Percentiles rank a stretch among this genome's conserved stretches.
Evolutionary conservation across 2,113 vertebrate species (phyloP).

Genomic region (Ursus arctos): DNA sequence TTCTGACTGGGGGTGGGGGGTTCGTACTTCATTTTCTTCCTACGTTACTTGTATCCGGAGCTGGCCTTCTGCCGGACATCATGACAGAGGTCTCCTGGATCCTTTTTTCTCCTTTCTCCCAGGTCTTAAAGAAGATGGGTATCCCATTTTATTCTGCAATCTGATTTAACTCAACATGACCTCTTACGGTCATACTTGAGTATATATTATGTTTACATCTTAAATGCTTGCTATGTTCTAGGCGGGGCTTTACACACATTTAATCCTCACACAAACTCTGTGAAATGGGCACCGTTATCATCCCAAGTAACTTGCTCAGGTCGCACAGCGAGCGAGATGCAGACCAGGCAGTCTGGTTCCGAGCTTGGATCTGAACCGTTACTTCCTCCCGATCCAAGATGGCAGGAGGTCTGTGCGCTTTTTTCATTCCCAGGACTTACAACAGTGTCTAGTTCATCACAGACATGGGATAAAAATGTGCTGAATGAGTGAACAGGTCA

Average conservation of each 20-base stretch:
- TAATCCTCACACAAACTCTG: neutral
- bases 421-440: neutral
- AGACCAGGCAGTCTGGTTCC: neutral
- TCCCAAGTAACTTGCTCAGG: neutral
- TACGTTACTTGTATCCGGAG: neutral
- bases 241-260: neutral
- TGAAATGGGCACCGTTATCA: neutral
- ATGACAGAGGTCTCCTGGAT: neutral
- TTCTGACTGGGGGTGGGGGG: neutral
- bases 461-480: neutral
- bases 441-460: neutral
- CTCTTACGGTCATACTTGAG: neutral
- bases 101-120: neutral
- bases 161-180: neutral
- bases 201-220: neutral
- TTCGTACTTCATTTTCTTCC: neutral
- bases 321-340: neutral
- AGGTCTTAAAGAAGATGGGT: neutral
- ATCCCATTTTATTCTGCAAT: neutral
- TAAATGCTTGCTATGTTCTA: too few relatives aligned
- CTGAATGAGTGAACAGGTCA: neutral
- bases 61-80: accelerated
- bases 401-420: neutral
- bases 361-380: neutral
- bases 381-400: neutral